These are phyloP conservation scores for Numenius phaeopus DNA, from an alignment of 2,797 vertebrate species.

Conservation along the genomic window DNA sequence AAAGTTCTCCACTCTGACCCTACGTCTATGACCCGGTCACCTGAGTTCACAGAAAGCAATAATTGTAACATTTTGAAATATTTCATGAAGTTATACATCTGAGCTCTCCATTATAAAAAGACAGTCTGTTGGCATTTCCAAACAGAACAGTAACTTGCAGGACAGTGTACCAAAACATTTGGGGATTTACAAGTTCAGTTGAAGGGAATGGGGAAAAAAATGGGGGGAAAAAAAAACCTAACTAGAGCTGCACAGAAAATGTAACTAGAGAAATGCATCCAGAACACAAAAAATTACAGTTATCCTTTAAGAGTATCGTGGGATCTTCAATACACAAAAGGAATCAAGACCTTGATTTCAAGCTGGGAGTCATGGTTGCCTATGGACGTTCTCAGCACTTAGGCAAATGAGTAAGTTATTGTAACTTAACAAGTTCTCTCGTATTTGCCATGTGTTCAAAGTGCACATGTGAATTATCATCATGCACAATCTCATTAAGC, in stretches of 20 bases:
- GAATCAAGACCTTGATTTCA: background rate
- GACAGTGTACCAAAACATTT: background rate
- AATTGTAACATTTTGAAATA: background rate
- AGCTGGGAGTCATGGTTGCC: background rate
- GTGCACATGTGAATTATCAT: background rate
- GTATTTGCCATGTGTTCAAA: background rate
- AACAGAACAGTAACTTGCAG: background rate
- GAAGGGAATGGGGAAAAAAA: background rate
- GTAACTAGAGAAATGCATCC: background rate
- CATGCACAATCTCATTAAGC: background rate
- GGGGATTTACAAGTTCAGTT: background rate
- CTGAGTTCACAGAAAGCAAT: slow-evolving; percentile 77
- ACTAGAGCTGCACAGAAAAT: background rate
- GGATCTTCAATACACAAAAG: background rate
- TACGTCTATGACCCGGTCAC: slow-evolving; percentile 97
- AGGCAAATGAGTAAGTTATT: background rate
- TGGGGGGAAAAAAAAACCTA: background rate
- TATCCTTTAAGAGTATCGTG: background rate
- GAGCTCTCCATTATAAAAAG: background rate
- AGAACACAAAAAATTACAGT: background rate
- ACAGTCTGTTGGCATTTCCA: background rate
- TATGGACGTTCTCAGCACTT: background rate
- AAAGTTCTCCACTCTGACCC: slow-evolving; percentile 99
- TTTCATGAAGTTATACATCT: background rate
- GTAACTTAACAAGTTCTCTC: background rate